Evolutionary conservation across 2,113 vertebrate species (phyloP).

Genomic region (Sterna hirundo): DNA sequence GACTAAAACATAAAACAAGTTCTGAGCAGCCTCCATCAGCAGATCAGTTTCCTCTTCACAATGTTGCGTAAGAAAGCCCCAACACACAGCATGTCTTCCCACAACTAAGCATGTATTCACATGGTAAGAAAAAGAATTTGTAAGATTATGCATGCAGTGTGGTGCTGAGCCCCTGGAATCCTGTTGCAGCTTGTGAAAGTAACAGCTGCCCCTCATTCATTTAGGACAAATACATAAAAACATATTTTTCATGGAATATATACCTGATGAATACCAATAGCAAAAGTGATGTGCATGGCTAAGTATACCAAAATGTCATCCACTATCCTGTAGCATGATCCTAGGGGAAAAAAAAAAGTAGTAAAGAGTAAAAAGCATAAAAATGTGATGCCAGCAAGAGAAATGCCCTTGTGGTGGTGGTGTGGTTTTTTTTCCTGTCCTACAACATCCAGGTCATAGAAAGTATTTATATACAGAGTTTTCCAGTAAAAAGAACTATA

Average conservation of each 20-base stretch:
- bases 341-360: background rate
- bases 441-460: background rate
- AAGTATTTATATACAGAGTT: background rate
- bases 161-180: background rate
- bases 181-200: background rate
- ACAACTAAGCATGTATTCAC: background rate
- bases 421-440: background rate
- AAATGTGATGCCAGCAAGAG: rapidly evolving
- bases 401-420: background rate
- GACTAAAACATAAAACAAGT: background rate
- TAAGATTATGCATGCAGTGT: rapidly evolving
- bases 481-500: background rate
- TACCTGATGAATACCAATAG: background rate
- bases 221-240: background rate
- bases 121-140: too few species aligned
- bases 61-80: background rate
- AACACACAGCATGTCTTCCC: background rate
- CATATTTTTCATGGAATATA: background rate
- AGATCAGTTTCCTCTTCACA: background rate
- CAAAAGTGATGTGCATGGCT: background rate
- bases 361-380: background rate
- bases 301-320: background rate
- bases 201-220: background rate
- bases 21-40: background rate
- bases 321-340: background rate